Percentiles rank a stretch among this genome's conserved stretches.
These are phyloP conservation scores for Caenorhabditis angaria DNA, from an alignment of 2,888 invertebrate species.

Conservation along the genomic window DNA sequence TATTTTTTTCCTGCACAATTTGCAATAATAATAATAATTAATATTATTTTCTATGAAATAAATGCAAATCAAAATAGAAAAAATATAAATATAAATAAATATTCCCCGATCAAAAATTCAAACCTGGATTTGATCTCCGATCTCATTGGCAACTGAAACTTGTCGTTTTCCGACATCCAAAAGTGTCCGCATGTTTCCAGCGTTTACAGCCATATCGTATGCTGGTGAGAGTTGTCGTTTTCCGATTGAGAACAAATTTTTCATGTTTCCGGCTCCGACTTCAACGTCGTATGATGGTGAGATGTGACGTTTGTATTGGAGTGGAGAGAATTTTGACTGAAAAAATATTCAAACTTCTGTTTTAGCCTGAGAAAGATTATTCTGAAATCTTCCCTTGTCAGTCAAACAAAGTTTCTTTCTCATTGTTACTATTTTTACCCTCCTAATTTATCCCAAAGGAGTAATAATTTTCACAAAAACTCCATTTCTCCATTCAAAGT, in stretches of 20 bases:
- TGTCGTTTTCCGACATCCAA: conserved; percentile 52
- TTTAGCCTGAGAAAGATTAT: no score
- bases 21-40: neutral
- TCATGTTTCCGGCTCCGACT: conserved; percentile 49
- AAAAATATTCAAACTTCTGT: no score
- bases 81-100: neutral
- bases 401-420: neutral
- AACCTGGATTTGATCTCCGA: conserved; percentile 48
- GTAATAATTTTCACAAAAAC: neutral
- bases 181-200: conserved; percentile 47
- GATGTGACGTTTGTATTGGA: conserved; percentile 46
- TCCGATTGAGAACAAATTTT: conserved; percentile 46
- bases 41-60: neutral
- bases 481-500: neutral
- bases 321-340: neutral
- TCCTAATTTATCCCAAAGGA: neutral
- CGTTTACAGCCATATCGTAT: conserved; percentile 49
- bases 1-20: neutral
- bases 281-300: conserved; percentile 53
- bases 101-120: neutral
- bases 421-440: no score
- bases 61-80: neutral
- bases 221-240: conserved; percentile 48
- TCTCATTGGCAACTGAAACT: conserved; percentile 43
- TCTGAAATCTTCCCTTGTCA: neutral